Base-by-base conservation (phyloP, 2,797 vertebrate species). In the Clarias laeviceps region DNA sequence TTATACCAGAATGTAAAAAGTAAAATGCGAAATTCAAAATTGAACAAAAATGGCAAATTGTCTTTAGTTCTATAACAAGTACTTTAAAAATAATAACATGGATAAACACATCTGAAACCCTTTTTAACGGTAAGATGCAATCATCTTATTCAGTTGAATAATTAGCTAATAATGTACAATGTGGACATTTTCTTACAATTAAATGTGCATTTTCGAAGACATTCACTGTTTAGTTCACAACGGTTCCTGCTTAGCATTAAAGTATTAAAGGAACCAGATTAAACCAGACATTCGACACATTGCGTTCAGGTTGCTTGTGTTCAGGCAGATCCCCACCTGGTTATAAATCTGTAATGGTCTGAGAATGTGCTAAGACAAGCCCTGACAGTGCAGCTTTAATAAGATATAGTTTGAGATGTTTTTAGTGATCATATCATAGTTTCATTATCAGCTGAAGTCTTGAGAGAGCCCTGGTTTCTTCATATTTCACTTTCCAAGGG, bases 341-440 rank as follows among this genome's bases (percentile, higher is more conserved):
- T n/a, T 66, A 77, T 40, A 20, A 66, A 77, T 82, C 80, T 78
- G 64, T n/a, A 68, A 72, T 86, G 40, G 45, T 2, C 32, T 6
- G 24, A 69, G 65, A 70, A 72, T 50, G 64, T 37, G 27, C 32
- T 73, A 50, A 40, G 57, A 83, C 85, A 86, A 45, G 81, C 7
- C 66, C 22, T 4, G 8, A 40, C 27, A 66, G 17, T 15, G 18
- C 45, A 37, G 0, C 17, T 56, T 68, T 24, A 68, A 4, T n/a
- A 62, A 65, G 3, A 64, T 9, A 27, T 34, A 32, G 54, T 77
- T 34, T 20, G 54, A 57, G 18, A 57, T 3, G 7, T 64, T 22
- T 45, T 29, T 27, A 65, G 8, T 72, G 54, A 84, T 37, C 34
- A 57, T 50, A 4, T 62, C 27, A 17, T 54, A 54, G 72, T 66